Percentiles rank a stretch among this genome's conserved stretches.
Conservation (phyloP, 2,797 vertebrate species). For the Halcyon badia region DNA sequence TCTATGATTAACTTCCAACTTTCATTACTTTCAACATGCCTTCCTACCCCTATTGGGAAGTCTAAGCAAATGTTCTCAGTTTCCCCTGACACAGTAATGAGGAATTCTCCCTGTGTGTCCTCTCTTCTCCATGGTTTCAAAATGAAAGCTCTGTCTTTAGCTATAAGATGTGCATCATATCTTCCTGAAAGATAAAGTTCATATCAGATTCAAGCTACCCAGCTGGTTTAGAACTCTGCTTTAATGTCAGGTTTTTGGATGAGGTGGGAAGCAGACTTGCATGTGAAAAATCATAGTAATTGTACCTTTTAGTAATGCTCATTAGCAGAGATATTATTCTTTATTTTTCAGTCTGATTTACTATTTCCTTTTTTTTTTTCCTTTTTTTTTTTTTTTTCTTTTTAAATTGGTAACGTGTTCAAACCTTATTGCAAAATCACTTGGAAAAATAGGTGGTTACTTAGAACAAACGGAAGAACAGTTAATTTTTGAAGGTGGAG, state of each 20-base stretch:
- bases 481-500: neutral
- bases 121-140: constrained; percentile 6
- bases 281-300: constrained; percentile 3
- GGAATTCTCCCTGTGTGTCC: constrained; percentile 13
- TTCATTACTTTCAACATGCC: neutral
- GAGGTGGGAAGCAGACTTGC: neutral
- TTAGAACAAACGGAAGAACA: neutral
- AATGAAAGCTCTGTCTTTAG: constrained; percentile 53
- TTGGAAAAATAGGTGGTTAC: neutral
- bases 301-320: neutral
- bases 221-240: constrained; percentile 12
- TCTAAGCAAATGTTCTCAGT: constrained; percentile 11
- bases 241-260: constrained; percentile 18
- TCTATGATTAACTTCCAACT: constrained; percentile 11
- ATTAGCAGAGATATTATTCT: neutral
- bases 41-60: neutral
- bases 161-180: neutral
- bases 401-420: neutral
- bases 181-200: constrained; percentile 31
- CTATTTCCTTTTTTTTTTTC: neutral
- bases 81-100: constrained; percentile 34
- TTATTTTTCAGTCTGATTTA: neutral
- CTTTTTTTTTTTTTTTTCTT: neutral
- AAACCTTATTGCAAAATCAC: neutral
- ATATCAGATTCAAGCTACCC: constrained; percentile 28